Base-by-base conservation (phyloP, 2,888 invertebrate genomes). In the Cataglyphis albicans region DNA sequence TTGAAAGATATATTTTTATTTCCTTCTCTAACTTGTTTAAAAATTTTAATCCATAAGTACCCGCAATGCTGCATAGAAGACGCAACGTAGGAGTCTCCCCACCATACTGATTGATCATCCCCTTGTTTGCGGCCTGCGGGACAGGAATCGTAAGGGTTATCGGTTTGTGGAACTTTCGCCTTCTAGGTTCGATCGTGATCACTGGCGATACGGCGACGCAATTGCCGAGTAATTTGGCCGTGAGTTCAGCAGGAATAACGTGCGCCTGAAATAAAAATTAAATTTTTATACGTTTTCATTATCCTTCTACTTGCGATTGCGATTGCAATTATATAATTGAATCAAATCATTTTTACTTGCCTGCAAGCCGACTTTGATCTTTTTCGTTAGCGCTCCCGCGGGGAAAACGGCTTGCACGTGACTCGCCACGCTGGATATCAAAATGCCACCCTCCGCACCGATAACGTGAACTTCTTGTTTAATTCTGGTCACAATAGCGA, bases 141-240 rank as follows among this genome's bases (percentile, higher is more conserved):
- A 94, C 94, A 10, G 99, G 99, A 94, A 99, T 98, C 82, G 98
- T 99, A 91, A 99, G 96, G 86, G 99, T 99, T 93, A 99, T 99
- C 55, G 98, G 98, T 95, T 99, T 98, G 95, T 99, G 99, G 96
- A 99, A 99, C 96, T 99, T 99, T 88, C 99, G 96, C 70, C 99
- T 96, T 70, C 99, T 95, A 18, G 99, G 99, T 95, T 99, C 99
- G 83, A 99, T 99, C 0, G 99, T 99, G 84, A 99, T 98, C 85
- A 99, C 99, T 52, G 99, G 99, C 82, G 99, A 99, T 38, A 99
- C 99, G 21, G 99, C 98, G 44, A 98, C 99, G 88, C 99, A 98
- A 93, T 99, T 98, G 84, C 99, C 99, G 89, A 99, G 96, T 87
- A 98, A 95, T 93, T 99, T 98, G 18, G 97, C 96, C 72, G 97